Conservation (phyloP, 2,113 vertebrate genomes). For the Oceanodroma tethys region DNA sequence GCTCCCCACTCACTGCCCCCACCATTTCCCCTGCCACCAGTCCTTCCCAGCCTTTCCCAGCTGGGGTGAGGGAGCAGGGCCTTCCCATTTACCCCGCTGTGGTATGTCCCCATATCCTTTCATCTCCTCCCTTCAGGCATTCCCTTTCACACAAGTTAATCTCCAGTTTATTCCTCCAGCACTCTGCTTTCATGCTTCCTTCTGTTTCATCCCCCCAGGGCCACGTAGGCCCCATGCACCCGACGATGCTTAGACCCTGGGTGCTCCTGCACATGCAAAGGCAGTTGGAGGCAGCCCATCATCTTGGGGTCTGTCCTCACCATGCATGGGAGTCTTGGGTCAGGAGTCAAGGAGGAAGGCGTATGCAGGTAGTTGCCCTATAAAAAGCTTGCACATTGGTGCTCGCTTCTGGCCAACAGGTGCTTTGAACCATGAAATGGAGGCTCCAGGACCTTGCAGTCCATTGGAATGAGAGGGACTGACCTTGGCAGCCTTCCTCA, state of each 20-base stretch:
- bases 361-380: background rate
- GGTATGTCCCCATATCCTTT: background rate
- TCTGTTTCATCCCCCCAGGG: background rate
- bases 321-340: accelerated
- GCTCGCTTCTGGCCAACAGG: background rate
- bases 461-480: background rate
- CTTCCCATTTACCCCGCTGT: background rate
- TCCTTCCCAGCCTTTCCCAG: background rate
- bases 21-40: background rate
- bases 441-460: background rate
- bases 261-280: background rate
- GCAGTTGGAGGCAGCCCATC: background rate
- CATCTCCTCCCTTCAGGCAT: background rate
- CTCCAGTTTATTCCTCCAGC: background rate
- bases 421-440: background rate
- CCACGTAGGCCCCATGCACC: too few relatives aligned
- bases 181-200: background rate
- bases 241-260: background rate
- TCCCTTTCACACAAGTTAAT: background rate
- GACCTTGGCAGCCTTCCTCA: background rate
- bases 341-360: background rate
- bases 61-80: background rate
- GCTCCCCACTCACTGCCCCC: background rate
- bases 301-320: background rate
- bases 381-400: accelerated